Evolutionary conservation across 1,140 invertebrate genomes (phyloP).

Genomic region (Procambarus clarkii): DNA sequence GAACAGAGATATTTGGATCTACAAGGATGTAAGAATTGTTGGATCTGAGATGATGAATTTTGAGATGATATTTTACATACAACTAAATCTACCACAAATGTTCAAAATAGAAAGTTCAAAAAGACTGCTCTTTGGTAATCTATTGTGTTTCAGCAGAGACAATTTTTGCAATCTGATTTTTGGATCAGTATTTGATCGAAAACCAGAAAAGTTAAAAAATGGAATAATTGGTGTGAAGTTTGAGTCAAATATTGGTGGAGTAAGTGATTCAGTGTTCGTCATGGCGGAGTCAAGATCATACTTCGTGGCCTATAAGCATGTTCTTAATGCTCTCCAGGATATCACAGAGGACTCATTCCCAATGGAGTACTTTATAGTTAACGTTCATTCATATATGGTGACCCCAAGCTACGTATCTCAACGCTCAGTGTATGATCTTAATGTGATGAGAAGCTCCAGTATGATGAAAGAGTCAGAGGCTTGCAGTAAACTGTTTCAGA

Average conservation of each 20-base stretch:
- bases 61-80: slow-evolving; percentile 50
- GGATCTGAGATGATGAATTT: slow-evolving; percentile 3
- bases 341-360: slow-evolving; percentile 75
- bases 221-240: slow-evolving; percentile 78
- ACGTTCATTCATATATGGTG: slow-evolving; percentile 53
- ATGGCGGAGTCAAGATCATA: slow-evolving; percentile 78
- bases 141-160: slow-evolving; percentile 83
- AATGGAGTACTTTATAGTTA: slow-evolving; percentile 74
- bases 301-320: slow-evolving; percentile 78
- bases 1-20: slow-evolving; percentile 46
- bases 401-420: slow-evolving; percentile 51
- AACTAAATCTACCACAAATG: slow-evolving; percentile 51
- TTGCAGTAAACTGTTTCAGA: not conserved
- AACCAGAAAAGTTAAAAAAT: slow-evolving; percentile 75
- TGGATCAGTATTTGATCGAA: slow-evolving; percentile 81
- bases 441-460: slow-evolving; percentile 10
- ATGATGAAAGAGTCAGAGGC: slow-evolving; percentile 61
- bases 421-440: slow-evolving; percentile 57
- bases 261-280: slow-evolving; percentile 55
- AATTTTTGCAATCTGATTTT: slow-evolving; percentile 83
- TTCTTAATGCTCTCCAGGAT: slow-evolving; percentile 75
- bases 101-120: slow-evolving; percentile 75
- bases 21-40: slow-evolving; percentile 51
- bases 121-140: slow-evolving; percentile 83
- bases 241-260: slow-evolving; percentile 75